phyloP scores from a whole-genome alignment of 2,113 vertebrate species.

The Mastomys natalensis region DNA sequence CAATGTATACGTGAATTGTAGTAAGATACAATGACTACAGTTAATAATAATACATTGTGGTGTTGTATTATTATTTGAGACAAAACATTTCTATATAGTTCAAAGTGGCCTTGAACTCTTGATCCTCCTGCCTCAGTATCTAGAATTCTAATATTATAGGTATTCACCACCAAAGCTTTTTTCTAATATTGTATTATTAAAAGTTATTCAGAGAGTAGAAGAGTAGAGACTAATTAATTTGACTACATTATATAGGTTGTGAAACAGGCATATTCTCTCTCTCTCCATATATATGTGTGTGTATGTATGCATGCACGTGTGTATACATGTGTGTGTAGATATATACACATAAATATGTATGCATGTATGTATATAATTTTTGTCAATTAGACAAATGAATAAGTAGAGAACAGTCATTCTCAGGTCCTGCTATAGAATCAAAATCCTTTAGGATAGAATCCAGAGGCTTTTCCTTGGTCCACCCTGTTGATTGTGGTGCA shows the following conservation, averaged over 20 bases:
- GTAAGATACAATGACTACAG: not conserved
- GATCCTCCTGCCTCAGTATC: not conserved
- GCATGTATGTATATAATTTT: not conserved
- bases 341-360: not conserved
- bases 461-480: not conserved
- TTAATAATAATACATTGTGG: not conserved
- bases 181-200: not conserved
- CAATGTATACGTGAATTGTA: not conserved
- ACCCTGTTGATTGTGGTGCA: not conserved
- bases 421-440: not conserved
- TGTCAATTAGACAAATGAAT: conserved; percentile 29
- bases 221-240: not conserved
- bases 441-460: not conserved
- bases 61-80: not conserved
- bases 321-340: not conserved
- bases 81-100: not conserved
- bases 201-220: not conserved
- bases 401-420: not conserved
- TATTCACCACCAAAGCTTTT: not conserved
- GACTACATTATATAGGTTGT: not conserved
- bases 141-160: not conserved
- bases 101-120: not conserved
- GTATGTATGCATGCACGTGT: not conserved
- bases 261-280: not conserved
- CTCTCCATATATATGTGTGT: not conserved